Evolutionary conservation across 2,888 invertebrate genomes (phyloP).

Genomic region (Melipona beecheii): DNA sequence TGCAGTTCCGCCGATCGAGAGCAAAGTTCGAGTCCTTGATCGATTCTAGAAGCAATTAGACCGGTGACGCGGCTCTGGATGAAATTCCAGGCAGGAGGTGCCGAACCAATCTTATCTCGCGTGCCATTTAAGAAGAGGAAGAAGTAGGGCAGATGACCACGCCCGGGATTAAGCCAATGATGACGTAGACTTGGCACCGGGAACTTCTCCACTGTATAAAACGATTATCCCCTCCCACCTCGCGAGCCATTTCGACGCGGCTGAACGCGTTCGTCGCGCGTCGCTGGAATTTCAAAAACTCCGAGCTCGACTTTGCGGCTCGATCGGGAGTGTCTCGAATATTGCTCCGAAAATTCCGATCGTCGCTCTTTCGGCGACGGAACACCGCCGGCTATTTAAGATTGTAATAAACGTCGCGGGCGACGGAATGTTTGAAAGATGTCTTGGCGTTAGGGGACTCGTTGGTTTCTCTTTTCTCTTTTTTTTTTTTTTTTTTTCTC

Average conservation of each 20-base stretch:
- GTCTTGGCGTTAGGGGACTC: background rate
- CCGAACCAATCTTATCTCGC: constrained; percentile 73
- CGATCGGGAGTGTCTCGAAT: background rate
- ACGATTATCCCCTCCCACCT: constrained; percentile 46
- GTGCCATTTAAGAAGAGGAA: constrained; percentile 73
- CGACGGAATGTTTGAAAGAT: background rate
- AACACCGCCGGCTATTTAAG: background rate
- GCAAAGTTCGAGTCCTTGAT: constrained; percentile 72
- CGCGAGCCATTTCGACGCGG: constrained; percentile 23
- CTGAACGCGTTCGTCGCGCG: constrained; percentile 1
- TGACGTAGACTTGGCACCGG: constrained; percentile 55
- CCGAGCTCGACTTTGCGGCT: background rate
- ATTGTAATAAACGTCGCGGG: background rate
- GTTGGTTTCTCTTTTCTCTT: background rate
- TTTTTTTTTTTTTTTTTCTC: no score
- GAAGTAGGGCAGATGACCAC: constrained; percentile 73
- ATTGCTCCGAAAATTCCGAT: background rate
- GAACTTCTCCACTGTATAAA: constrained; percentile 51
- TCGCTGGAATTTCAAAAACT: constrained; percentile 1
- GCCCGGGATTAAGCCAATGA: constrained; percentile 72
- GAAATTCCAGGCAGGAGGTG: constrained; percentile 72
- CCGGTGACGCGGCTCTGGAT: constrained; percentile 67
- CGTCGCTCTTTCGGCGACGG: background rate
- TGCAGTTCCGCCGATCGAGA: constrained; percentile 39
- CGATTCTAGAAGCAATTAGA: constrained; percentile 74